These are phyloP conservation scores for Morus bassanus DNA, from an alignment of 2,797 vertebrate species.

Conservation along the genomic window DNA sequence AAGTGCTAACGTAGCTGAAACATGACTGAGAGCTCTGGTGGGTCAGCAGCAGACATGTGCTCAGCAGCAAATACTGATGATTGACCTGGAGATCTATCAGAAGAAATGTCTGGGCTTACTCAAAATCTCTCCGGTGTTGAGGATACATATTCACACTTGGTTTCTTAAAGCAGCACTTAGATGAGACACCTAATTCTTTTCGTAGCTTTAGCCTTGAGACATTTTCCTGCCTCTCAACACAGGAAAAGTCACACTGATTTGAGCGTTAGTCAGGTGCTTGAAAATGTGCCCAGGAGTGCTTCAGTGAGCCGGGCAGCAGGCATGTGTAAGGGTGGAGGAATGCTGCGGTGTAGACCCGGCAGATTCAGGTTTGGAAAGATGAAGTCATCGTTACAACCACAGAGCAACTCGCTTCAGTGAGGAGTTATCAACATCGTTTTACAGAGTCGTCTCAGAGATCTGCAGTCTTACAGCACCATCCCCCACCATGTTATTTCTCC, in stretches of 20 bases:
- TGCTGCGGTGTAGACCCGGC: neutral
- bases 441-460: neutral
- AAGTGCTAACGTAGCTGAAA: neutral
- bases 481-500: rapidly evolving
- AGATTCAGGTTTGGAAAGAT: neutral
- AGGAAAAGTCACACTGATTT: neutral
- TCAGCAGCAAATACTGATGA: neutral
- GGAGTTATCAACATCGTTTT: rapidly evolving
- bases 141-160: neutral
- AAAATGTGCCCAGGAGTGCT: neutral
- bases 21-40: neutral
- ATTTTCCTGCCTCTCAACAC: neutral
- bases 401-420: neutral
- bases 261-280: neutral
- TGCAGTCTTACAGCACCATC: neutral
- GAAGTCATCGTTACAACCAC: neutral
- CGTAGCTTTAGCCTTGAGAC: neutral
- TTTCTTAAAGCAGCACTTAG: neutral
- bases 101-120: neutral
- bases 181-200: neutral
- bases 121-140: neutral
- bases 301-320: rapidly evolving
- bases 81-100: neutral
- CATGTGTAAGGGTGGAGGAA: neutral
- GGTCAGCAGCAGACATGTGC: neutral